Conservation (phyloP, 2,888 invertebrate species). For the Pachycephus smyrnensis region DNA sequence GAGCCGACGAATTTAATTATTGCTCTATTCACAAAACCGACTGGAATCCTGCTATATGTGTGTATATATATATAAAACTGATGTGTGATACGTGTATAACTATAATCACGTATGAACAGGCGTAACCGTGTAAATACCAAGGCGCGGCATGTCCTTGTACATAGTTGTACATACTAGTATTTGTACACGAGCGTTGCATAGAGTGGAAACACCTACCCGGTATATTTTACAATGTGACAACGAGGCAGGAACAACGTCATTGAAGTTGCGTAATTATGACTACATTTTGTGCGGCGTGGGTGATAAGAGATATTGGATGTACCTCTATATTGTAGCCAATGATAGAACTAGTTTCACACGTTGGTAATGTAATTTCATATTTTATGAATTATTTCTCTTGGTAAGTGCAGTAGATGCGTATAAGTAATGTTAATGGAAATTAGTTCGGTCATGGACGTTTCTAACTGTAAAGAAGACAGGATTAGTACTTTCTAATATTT, state of each 20-base stretch:
- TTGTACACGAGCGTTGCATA: slow-evolving; percentile 36
- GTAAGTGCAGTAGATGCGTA: neutral
- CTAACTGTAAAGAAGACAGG: no score
- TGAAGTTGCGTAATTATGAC: neutral
- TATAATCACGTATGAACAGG: slow-evolving; percentile 1
- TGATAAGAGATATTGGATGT: neutral
- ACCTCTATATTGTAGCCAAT: neutral
- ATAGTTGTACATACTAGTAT: slow-evolving; percentile 22
- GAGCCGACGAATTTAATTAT: neutral
- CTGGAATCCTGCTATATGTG: neutral
- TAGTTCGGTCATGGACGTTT: no score
- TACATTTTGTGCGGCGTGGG: neutral
- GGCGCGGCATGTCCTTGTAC: slow-evolving; percentile 45
- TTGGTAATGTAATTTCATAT: neutral
- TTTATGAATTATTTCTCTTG: neutral
- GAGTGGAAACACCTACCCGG: neutral
- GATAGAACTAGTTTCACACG: neutral
- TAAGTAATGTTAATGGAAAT: no score
- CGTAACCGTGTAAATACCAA: slow-evolving; percentile 16
- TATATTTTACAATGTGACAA: neutral
- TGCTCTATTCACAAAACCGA: neutral
- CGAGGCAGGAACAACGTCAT: neutral
- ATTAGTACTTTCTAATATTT: neutral
- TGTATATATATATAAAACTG: neutral
- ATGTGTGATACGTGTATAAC: neutral